Evolutionary conservation across 2,113 vertebrate genomes (phyloP).

Genomic region (Prolemur simus): DNA sequence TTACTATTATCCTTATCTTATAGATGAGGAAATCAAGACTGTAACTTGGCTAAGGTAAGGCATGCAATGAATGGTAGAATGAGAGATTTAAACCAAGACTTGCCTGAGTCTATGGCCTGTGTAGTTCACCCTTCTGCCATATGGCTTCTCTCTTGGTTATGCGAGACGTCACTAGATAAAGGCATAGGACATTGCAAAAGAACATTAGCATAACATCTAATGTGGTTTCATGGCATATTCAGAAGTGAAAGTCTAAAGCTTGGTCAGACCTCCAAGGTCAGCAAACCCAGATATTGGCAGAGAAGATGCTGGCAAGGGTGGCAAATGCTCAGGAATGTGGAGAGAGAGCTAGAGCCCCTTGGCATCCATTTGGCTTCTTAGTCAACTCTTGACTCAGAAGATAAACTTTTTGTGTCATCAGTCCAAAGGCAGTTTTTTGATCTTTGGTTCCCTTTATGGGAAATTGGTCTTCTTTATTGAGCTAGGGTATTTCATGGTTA

Average conservation of each 20-base stretch:
- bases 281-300: too few relatives aligned
- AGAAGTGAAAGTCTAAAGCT: not conserved
- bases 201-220: not conserved
- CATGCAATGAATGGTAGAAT: not conserved
- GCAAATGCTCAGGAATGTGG: not conserved
- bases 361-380: not conserved
- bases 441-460: not conserved
- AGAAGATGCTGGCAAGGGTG: not conserved
- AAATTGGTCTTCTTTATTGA: not conserved
- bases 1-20: not conserved
- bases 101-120: not conserved
- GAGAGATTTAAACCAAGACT: not conserved
- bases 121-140: fast-evolving
- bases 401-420: not conserved
- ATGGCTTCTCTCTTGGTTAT: not conserved
- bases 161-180: not conserved
- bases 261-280: not conserved
- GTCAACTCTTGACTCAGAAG: not conserved
- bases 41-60: not conserved
- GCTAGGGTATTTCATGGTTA: not conserved
- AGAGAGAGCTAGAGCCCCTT: not conserved
- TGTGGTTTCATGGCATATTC: not conserved
- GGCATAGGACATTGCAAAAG: too few relatives aligned
- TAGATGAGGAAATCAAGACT: not conserved
- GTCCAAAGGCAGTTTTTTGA: not conserved